These are phyloP conservation scores for Orius insidiosus DNA, from an alignment of 1,140 invertebrate genomes.

Conservation along the genomic window DNA sequence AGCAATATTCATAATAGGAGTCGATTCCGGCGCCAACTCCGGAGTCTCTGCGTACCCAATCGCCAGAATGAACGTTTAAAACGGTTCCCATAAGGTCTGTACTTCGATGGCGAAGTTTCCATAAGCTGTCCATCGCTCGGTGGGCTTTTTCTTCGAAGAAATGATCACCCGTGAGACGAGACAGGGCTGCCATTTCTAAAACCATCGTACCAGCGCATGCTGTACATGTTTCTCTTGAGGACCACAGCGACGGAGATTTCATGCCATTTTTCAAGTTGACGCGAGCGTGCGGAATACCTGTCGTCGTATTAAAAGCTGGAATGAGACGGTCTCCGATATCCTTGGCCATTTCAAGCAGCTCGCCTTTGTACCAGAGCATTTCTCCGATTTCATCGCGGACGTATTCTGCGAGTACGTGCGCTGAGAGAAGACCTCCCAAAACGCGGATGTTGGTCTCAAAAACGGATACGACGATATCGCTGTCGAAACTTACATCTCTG, in stretches of 20 bases:
- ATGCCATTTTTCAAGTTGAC: constrained; percentile 82
- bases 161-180: constrained; percentile 75
- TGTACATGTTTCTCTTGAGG: constrained; percentile 81
- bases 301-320: constrained; percentile 94
- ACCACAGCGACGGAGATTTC: constrained; percentile 51
- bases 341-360: constrained; percentile 76
- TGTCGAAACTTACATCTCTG: constrained; percentile 76
- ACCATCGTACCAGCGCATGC: constrained; percentile 98
- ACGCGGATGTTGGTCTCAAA: constrained; percentile 98
- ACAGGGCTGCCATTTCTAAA: constrained; percentile 90
- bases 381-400: constrained; percentile 55
- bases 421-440: constrained; percentile 80
- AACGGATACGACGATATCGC: constrained; percentile 88
- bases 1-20: constrained; percentile 95
- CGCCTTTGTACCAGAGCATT: constrained; percentile 81
- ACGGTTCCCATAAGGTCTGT: constrained; percentile 89
- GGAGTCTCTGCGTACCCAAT: constrained; percentile 89
- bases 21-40: constrained; percentile 98
- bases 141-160: constrained; percentile 92
- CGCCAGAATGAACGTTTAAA: constrained; percentile 89
- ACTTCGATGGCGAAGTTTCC: constrained; percentile 80
- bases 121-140: constrained; percentile 90
- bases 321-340: constrained; percentile 81
- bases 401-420: constrained; percentile 76
- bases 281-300: constrained; percentile 89